Base-by-base conservation (phyloP, 2,797 vertebrate genomes). In the Amphiprion clarkii region DNA sequence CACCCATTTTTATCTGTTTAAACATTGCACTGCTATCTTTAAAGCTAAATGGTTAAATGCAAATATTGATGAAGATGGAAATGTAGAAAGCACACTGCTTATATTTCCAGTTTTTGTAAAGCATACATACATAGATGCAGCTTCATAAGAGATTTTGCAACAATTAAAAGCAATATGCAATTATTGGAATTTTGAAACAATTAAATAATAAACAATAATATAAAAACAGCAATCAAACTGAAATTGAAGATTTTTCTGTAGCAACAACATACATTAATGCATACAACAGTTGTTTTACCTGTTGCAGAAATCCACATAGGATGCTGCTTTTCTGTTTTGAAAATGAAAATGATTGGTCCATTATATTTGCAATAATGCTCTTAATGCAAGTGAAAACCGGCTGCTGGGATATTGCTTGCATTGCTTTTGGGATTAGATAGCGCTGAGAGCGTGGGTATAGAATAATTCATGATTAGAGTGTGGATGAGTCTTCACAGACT, bases 391-490 rank as follows among this genome's bases (percentile, higher is more conserved):
- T 25, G 57, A 53, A 70, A 74, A 62, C 17, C 40, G 29, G 8
- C 23, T 29, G 68, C 61, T 58, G 31, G 64, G 67, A 79, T 73
- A 42, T 36, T 64, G 42, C 66, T 59, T 16, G 1, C 58, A 81
- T 79, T 67, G 79, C 59, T 83, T 81, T 62, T 54, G 60, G 67
- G 49, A 64, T 71, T 14, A 80, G 39, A 64, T 65, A 76, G 61
- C 76, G 66, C 42, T 10, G 57, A 33, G 73, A 53, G 56, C 48
- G 48, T 54, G 64, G 48, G 31, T 46, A 46, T 62, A 17, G 70
- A 82, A 89, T 82, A 87, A 87, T 84, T 87, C 31, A 66, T 84
- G 69, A 73, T 16, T 67, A 19, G 25, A 82, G 62, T 60, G 63
- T 52, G 60, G 46, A 67, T 77, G 48, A 23, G 29, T 36, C 49